Conservation (phyloP, 2,888 invertebrate genomes). For the Hirtodrosophila duncani region DNA sequence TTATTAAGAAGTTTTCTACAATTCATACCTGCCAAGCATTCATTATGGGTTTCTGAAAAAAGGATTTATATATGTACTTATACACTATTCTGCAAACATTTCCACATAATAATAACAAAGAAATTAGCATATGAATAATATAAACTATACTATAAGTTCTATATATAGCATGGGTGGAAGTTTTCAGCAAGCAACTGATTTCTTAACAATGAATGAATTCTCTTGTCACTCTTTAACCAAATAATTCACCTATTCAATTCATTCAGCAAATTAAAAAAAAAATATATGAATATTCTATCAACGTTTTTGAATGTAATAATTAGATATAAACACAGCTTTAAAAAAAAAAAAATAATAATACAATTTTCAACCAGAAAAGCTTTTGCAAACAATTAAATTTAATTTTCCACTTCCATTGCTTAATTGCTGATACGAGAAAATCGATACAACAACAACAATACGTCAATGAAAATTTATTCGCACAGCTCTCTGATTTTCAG, state of each 20-base stretch:
- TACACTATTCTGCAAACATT: constrained; percentile 1
- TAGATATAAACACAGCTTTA: too few relatives aligned
- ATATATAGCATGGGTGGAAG: too few relatives aligned
- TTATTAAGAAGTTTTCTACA: neutral
- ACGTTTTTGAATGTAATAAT: too few relatives aligned
- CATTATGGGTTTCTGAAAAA: constrained; percentile 33
- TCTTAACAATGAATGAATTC: too few relatives aligned
- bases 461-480: constrained; percentile 31
- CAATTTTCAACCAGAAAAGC: neutral
- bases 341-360: too few relatives aligned
- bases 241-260: too few relatives aligned
- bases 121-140: too few relatives aligned
- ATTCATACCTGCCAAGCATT: constrained; percentile 56
- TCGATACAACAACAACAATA: constrained; percentile 59
- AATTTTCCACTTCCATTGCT: neutral
- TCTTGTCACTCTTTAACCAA: too few relatives aligned
- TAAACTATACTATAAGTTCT: too few relatives aligned
- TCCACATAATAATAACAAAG: neutral
- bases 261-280: too few relatives aligned
- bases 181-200: too few relatives aligned
- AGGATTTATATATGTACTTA: constrained; percentile 9
- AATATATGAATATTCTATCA: too few relatives aligned
- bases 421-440: constrained; percentile 47
- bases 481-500: constrained; percentile 21
- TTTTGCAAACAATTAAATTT: neutral